A percentile compares a stretch with the other conserved stretches of the same genome.
These are phyloP conservation scores for Bugulina stolonifera DNA, from an alignment of 2,888 invertebrate species.

Conservation along the genomic window DNA sequence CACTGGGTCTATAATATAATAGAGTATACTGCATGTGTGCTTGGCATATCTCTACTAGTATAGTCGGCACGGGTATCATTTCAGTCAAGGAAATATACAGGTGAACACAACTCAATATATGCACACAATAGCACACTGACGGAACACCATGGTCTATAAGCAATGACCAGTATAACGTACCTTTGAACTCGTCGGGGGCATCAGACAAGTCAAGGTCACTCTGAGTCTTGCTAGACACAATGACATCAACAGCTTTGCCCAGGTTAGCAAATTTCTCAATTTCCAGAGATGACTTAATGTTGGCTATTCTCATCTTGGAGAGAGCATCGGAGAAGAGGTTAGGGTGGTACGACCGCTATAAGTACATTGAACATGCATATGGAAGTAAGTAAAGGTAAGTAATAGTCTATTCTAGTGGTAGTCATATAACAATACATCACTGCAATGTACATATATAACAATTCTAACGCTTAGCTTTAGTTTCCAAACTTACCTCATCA, in stretches of 20 bases:
- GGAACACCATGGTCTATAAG: neutral
- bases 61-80: no score
- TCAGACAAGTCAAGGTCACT: conserved; percentile 88
- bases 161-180: no score
- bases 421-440: neutral
- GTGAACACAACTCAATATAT: neutral
- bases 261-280: conserved; percentile 71
- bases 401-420: neutral
- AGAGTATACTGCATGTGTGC: neutral
- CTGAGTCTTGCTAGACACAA: conserved; percentile 71
- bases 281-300: conserved; percentile 77
- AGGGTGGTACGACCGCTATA: conserved; percentile 82
- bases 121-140: neutral
- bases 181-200: conserved; percentile 89
- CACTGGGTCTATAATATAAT: conserved; percentile 66
- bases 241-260: conserved; percentile 56
- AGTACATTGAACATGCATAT: conserved; percentile 31
- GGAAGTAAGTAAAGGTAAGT: neutral
- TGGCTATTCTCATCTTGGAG: conserved; percentile 69
- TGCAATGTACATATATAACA: neutral
- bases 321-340: conserved; percentile 88
- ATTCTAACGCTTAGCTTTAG: neutral
- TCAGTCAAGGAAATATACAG: no score
- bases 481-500: conserved; percentile 70
- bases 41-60: neutral